phyloP scores from a whole-genome alignment of 2,888 invertebrate species.

The Torymus aiolomorphi region DNA sequence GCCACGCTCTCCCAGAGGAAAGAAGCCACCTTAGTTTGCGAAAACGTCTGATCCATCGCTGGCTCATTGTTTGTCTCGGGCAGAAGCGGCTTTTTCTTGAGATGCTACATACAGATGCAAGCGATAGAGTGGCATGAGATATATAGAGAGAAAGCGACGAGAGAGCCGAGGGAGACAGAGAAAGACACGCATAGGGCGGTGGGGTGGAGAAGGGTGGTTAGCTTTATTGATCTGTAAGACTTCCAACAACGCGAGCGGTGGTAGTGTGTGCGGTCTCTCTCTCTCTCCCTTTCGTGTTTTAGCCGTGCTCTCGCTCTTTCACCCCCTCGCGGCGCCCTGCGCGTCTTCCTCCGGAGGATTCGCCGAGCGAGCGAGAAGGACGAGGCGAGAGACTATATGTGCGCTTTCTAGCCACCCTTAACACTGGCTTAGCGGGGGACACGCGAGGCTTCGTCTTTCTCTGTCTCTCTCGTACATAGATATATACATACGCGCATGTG shows the following conservation, averaged over 20 bases:
- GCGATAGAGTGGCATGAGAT: no score
- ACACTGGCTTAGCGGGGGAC: conserved; percentile 45
- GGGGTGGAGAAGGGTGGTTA: conserved; percentile 70
- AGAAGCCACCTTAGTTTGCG: conserved; percentile 53
- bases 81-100: conserved; percentile 75
- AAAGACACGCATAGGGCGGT: no score
- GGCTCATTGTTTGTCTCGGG: conserved; percentile 69
- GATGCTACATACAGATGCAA: conserved; percentile 62
- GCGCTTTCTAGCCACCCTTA: conserved; percentile 40
- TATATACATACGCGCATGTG: conserved; percentile 35
- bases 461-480: conserved; percentile 1
- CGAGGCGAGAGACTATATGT: conserved; percentile 9
- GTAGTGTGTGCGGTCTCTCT: conserved; percentile 54
- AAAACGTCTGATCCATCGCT: conserved; percentile 72
- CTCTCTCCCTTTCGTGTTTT: conserved; percentile 25
- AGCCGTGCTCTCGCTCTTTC: conserved; percentile 58
- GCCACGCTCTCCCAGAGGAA: conserved; percentile 16
- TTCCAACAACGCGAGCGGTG: conserved; percentile 68
- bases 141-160: conserved; percentile 7
- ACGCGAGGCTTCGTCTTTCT: conserved; percentile 61
- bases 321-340: not conserved
- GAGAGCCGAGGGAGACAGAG: conserved; percentile 38
- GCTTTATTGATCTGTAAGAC: conserved; percentile 77
- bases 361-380: conserved; percentile 13
- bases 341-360: conserved; percentile 57